phyloP scores from a whole-genome alignment of 2,113 vertebrate genomes.

The Synodontis membranacea region DNA sequence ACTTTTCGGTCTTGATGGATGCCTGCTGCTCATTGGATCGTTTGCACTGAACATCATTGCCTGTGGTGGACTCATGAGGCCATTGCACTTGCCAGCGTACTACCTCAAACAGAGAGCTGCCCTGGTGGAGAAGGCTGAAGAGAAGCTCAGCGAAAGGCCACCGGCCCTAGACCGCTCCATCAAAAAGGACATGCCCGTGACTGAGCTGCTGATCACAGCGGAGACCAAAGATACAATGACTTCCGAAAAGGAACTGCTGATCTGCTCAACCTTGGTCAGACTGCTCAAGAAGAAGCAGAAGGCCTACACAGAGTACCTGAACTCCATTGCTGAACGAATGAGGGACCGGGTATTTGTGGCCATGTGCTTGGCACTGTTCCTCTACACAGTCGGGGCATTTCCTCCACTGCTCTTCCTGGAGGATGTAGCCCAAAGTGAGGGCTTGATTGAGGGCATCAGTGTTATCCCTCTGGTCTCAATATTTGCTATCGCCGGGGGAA shows the following conservation, averaged over 20 bases:
- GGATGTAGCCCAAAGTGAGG: conserved; percentile 81
- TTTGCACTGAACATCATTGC: conserved; percentile 83
- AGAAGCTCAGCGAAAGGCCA: conserved; percentile 47
- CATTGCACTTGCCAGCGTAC: conserved; percentile 64
- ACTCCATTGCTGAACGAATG: conserved; percentile 72
- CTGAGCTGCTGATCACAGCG: conserved; percentile 47
- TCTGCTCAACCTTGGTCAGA: conserved; percentile 45
- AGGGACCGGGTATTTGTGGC: conserved; percentile 80
- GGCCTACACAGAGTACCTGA: conserved; percentile 77
- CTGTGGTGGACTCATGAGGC: conserved; percentile 85
- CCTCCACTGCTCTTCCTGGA: conserved; percentile 84
- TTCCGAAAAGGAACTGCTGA: conserved; percentile 40
- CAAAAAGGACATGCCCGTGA: conserved; percentile 44
- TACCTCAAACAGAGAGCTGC: conserved; percentile 69
- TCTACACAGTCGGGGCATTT: conserved; percentile 83
- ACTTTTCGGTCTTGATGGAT: conserved; percentile 82
- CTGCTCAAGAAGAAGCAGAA: conserved; percentile 79
- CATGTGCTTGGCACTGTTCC: conserved; percentile 81
- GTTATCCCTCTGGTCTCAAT: conserved; percentile 81
- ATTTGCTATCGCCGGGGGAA: conserved; percentile 77
- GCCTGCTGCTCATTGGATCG: conserved; percentile 81
- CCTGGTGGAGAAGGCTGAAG: conserved; percentile 58
- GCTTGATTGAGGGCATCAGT: conserved; percentile 73
- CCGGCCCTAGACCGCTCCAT: conserved; percentile 27
- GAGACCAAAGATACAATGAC: conserved; percentile 41